Conservation (phyloP, 2,888 invertebrate genomes). For the Eupithecia pulchellata region DNA sequence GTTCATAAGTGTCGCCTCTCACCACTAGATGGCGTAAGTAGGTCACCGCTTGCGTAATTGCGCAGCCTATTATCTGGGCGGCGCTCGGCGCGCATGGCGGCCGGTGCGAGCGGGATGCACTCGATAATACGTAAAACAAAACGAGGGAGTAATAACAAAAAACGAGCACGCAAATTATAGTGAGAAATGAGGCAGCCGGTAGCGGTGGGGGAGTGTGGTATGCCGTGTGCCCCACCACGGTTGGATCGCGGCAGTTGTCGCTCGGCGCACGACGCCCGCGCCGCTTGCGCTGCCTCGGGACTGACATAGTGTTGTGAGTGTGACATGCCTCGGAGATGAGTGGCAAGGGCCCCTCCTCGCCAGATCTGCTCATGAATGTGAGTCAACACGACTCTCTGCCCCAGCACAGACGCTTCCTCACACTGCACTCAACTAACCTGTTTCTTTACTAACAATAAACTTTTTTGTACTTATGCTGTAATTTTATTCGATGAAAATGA, state of each 20-base stretch:
- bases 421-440: conserved; percentile 14
- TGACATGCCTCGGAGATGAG: conserved; percentile 80
- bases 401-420: background rate
- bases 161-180: conserved; percentile 86
- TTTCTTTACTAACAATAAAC: conserved; percentile 31
- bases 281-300: conserved; percentile 67
- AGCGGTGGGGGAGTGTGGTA: conserved; percentile 81
- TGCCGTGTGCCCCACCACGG: conserved; percentile 39
- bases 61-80: conserved; percentile 84
- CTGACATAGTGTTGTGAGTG: conserved; percentile 67
- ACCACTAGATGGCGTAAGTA: conserved; percentile 72
- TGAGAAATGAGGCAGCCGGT: conserved; percentile 86
- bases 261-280: conserved; percentile 79
- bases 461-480: conserved; percentile 9
- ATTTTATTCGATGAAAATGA: conserved; percentile 10
- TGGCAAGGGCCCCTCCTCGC: conserved; percentile 82
- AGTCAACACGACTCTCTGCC: conserved; percentile 58
- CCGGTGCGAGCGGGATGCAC: conserved; percentile 86
- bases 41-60: conserved; percentile 73
- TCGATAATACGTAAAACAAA: conserved; percentile 86
- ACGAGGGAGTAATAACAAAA: conserved; percentile 86
- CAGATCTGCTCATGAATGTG: conserved; percentile 86
- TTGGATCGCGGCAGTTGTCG: conserved; percentile 74
- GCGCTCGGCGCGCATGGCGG: conserved; percentile 82
- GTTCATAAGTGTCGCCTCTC: conserved; percentile 58